Evolutionary conservation across 2,888 invertebrate species (phyloP).

Genomic region (Eilema sororculum): DNA sequence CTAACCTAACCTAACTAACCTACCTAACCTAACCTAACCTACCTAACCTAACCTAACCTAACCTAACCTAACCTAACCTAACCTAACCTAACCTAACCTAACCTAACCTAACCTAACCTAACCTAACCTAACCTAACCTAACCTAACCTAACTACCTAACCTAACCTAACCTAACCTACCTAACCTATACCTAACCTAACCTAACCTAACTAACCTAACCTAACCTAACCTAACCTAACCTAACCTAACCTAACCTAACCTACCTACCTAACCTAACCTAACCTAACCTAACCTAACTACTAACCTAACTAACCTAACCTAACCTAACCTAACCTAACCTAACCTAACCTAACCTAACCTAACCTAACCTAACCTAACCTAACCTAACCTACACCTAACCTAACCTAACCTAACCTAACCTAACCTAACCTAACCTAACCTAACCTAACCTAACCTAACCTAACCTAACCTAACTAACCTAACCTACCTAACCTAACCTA

Average conservation of each 20-base stretch:
- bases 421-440: constrained; percentile 29
- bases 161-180: constrained; percentile 42
- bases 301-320: constrained; percentile 38
- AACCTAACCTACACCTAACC: no score
- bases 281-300: constrained; percentile 42
- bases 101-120: no score
- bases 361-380: constrained; percentile 20
- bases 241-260: constrained; percentile 38
- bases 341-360: constrained; percentile 23
- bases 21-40: no score
- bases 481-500: constrained; percentile 31
- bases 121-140: constrained; percentile 33
- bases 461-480: constrained; percentile 30
- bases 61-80: constrained; percentile 41
- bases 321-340: constrained; percentile 21
- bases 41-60: constrained; percentile 28
- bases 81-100: constrained; percentile 44
- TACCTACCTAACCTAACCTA: constrained; percentile 35
- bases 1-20: constrained; percentile 16
- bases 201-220: constrained; percentile 34
- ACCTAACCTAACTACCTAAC: constrained; percentile 37
- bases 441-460: constrained; percentile 30
- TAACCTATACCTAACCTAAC: no score
- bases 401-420: constrained; percentile 29
- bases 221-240: constrained; percentile 29